Conservation (phyloP, 1,140 invertebrate species). For the Planococcus citri region DNA sequence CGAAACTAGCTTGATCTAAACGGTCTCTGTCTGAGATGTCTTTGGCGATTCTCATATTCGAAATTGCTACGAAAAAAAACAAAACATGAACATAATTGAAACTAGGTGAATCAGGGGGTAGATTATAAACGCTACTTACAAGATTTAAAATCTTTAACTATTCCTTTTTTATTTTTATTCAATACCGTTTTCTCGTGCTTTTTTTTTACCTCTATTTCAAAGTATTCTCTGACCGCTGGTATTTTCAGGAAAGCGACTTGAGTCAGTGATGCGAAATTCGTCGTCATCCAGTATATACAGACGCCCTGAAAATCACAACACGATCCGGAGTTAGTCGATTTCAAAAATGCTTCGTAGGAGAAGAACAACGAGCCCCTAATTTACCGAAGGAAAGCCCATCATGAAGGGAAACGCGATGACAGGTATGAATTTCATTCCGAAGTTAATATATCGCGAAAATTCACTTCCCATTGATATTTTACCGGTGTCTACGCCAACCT, state of each 20-base stretch:
- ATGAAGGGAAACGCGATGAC: slow-evolving; percentile 72
- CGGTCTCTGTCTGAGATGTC: slow-evolving; percentile 61
- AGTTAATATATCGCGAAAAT: slow-evolving; percentile 46
- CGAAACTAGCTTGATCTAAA: slow-evolving; percentile 65
- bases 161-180: slow-evolving; percentile 52
- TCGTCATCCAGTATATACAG: slow-evolving; percentile 78
- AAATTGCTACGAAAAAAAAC: slow-evolving; percentile 49
- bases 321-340: no score
- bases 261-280: slow-evolving; percentile 73
- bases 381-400: slow-evolving; percentile 73
- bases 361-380: slow-evolving; percentile 28
- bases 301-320: slow-evolving; percentile 63
- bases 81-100: background rate
- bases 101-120: background rate
- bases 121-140: slow-evolving; percentile 44
- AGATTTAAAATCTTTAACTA: slow-evolving; percentile 65
- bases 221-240: slow-evolving; percentile 55
- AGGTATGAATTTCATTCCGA: slow-evolving; percentile 59
- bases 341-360: slow-evolving; percentile 23
- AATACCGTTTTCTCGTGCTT: slow-evolving; percentile 42
- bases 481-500: slow-evolving; percentile 65
- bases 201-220: slow-evolving; percentile 54
- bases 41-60: slow-evolving; percentile 66
- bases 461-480: slow-evolving; percentile 45
- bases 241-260: slow-evolving; percentile 71